Percentiles rank a stretch among this genome's conserved stretches.
These are phyloP conservation scores for Thymelicus lineola DNA, from an alignment of 2,888 invertebrate species.

Conservation along the genomic window DNA sequence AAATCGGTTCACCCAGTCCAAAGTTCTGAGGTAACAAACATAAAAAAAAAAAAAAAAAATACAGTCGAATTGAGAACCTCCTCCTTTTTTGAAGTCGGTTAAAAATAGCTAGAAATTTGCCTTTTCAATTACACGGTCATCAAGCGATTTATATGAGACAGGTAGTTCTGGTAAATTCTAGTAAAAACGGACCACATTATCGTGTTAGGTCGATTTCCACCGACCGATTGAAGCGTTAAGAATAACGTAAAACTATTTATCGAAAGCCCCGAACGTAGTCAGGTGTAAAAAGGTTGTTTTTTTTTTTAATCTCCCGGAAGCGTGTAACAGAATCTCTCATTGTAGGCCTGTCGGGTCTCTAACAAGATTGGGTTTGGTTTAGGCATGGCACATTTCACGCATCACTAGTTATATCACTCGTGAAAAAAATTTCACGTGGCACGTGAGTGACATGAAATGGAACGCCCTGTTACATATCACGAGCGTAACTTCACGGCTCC, in stretches of 20 bases:
- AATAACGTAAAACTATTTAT: constrained; percentile 43
- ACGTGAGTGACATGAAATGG: too few species aligned
- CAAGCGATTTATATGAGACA: constrained; percentile 37
- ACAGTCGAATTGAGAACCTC: too few species aligned
- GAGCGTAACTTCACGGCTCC: too few species aligned
- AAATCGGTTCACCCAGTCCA: too few species aligned
- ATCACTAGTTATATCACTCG: too few species aligned
- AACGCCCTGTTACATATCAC: too few species aligned
- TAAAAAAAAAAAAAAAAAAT: too few species aligned
- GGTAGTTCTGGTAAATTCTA: constrained; percentile 24
- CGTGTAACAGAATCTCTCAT: constrained; percentile 69
- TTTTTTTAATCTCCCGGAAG: constrained; percentile 66
- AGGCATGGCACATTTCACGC: too few species aligned
- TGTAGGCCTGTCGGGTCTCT: constrained; percentile 63
- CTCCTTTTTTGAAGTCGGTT: too few species aligned
- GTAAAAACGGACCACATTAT: constrained; percentile 28
- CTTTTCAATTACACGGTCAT: constrained; percentile 42
- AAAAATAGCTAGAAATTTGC: constrained; percentile 25
- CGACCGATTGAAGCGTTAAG: constrained; percentile 40
- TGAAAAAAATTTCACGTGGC: too few species aligned
- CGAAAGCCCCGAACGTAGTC: constrained; percentile 55
- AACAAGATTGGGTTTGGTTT: constrained; percentile 68
- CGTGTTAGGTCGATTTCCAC: constrained; percentile 37
- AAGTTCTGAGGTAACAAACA: too few species aligned
- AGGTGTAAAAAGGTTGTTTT: constrained; percentile 69